These are phyloP conservation scores for Drosophila hawaiiensis DNA, from an alignment of 2,888 invertebrate genomes.

Conservation along the genomic window DNA sequence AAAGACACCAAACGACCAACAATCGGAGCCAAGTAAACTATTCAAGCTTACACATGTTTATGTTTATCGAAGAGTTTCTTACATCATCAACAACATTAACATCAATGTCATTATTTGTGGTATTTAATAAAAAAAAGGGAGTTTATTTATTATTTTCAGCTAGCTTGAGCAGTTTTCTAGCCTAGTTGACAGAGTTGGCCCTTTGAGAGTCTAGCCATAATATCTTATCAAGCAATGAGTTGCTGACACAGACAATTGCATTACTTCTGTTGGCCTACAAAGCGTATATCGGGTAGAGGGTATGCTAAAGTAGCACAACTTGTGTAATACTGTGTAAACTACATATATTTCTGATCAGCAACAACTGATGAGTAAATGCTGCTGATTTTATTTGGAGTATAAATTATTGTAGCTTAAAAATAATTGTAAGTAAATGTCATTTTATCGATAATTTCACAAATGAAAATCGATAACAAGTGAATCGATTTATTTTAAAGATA, in stretches of 20 bases:
- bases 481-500: not conserved
- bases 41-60: conserved; percentile 28
- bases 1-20: not conserved
- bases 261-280: not conserved
- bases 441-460: no score
- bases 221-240: conserved; percentile 53
- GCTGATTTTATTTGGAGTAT: not conserved
- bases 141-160: not conserved
- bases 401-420: not conserved
- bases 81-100: conserved; percentile 47
- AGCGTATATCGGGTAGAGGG: not conserved
- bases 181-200: not conserved
- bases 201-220: not conserved
- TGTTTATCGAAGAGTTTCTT: conserved; percentile 29
- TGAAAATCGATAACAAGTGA: not conserved
- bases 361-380: not conserved
- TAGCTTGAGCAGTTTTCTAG: not conserved
- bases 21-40: conserved; percentile 22
- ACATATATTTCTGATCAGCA: not conserved
- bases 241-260: conserved; percentile 4
- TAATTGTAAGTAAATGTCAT: no score
- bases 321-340: not conserved
- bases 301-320: not conserved
- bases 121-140: conserved; percentile 2
- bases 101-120: conserved; percentile 31